Percentiles rank a stretch among this genome's conserved stretches.
Evolutionary conservation across 2,888 invertebrate genomes (phyloP).

Genomic region (Galeruca laticollis): DNA sequence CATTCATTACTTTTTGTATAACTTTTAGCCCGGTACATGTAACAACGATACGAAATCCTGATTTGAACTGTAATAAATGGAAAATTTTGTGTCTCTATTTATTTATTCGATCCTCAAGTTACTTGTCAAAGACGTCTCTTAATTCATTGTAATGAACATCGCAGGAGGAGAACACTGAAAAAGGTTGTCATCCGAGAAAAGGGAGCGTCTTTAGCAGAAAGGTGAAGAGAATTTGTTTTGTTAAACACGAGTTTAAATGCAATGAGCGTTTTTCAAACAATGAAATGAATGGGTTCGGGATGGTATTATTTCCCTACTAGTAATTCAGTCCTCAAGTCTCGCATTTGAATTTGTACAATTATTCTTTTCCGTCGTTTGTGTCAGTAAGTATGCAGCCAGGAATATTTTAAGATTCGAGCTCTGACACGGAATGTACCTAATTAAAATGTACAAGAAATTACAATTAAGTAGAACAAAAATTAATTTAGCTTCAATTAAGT

Average conservation of each 20-base stretch:
- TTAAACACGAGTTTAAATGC: constrained; percentile 32
- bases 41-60: too few relatives aligned
- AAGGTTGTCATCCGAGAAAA: constrained; percentile 13
- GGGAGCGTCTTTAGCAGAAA: constrained; percentile 9
- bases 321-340: constrained; percentile 31
- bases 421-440: not conserved
- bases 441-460: constrained; percentile 20
- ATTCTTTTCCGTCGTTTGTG: constrained; percentile 30
- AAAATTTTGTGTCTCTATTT: too few relatives aligned
- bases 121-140: not conserved
- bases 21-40: too few relatives aligned
- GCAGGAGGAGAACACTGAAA: constrained; percentile 8
- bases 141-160: constrained; percentile 16
- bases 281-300: constrained; percentile 32
- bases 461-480: not conserved
- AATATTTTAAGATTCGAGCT: not conserved
- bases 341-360: constrained; percentile 37
- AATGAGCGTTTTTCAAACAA: constrained; percentile 35
- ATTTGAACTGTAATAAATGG: too few relatives aligned
- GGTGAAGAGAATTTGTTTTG: constrained; percentile 24
- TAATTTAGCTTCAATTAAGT: not conserved
- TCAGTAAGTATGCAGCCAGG: not conserved
- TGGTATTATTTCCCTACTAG: constrained; percentile 34
- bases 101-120: too few relatives aligned
- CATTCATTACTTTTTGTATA: too few relatives aligned